These are phyloP conservation scores for Nycticebus coucang DNA, from an alignment of 2,113 vertebrate species.

Conservation along the genomic window DNA sequence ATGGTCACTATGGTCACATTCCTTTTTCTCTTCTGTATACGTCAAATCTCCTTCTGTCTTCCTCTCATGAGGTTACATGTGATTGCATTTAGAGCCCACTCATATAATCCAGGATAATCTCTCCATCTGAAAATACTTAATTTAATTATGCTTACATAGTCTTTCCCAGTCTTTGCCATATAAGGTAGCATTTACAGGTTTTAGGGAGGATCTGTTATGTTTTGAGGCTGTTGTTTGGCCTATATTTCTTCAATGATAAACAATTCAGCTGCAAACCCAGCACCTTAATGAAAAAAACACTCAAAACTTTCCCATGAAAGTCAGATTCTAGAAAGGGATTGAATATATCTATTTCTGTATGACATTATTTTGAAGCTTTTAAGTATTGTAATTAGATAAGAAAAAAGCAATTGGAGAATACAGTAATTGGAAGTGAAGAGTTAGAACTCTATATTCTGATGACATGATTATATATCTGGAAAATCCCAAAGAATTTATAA, in stretches of 20 bases:
- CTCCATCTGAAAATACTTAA: not conserved
- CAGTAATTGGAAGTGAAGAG: not conserved
- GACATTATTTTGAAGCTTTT: constrained; percentile 12
- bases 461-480: not conserved
- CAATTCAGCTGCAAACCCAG: not conserved
- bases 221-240: not conserved
- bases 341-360: not conserved
- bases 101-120: not conserved
- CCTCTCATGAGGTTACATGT: not conserved
- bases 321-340: not conserved
- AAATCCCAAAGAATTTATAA: not conserved
- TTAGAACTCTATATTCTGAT: constrained; percentile 15
- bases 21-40: not conserved
- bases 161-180: not conserved
- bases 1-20: not conserved
- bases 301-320: not conserved
- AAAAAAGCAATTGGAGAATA: constrained; percentile 16
- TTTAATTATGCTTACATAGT: not conserved
- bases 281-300: not conserved
- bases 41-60: not conserved
- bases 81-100: not conserved
- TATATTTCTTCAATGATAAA: not conserved
- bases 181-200: not conserved
- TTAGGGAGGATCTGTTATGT: not conserved
- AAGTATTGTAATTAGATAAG: not conserved